Base-by-base conservation (phyloP, 2,113 vertebrate genomes). In the Strix aluco region DNA sequence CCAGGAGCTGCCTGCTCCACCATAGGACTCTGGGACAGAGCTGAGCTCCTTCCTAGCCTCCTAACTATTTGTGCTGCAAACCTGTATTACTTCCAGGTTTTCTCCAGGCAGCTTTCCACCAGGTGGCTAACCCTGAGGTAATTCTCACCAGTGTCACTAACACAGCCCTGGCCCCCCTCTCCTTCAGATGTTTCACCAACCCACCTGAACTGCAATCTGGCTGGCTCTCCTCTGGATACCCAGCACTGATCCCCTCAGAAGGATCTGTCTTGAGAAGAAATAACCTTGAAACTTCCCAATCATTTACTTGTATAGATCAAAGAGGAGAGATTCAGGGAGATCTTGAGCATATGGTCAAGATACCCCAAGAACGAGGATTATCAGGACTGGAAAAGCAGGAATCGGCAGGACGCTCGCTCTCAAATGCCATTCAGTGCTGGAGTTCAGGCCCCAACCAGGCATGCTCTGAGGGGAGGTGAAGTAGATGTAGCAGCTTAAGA, bases 341-440 rank as follows among this genome's bases (percentile, higher is more conserved):
- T 51, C 32, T 54, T 63, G 67, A 88, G 44, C 30, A 59, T 18
- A 27, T 7, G 11, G 17, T 38, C 26, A 15, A 71, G 26, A 55
- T 15, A 52, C 6, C 8, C n/a, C 67, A 57, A 51, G 13, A 73
- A 20, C 1, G 2, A 90, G 34, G 55, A 61, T 36, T 65, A 34
- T 0, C 11, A 23, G 15, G 32, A 65, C 29, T 57, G 23, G 58
- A 54, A 90, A 73, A 78, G 36, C 1, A 73, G 16, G 25, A 94
- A 46, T 12, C 1, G 6, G 49, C 63, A 78, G 40, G 55, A 70
- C 0, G 1, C 25, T 66, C 1, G 0, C 46, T 54, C 65, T 79
- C 51, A 82, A 88, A 69, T 0, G 0, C 29, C 0, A 1, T 49
- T 85, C 20, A 65, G 22, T 0, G 0, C 26, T 29, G 9, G 47